Conservation (phyloP, 2,888 invertebrate species). For the Drosophila neoperkinsi region DNA sequence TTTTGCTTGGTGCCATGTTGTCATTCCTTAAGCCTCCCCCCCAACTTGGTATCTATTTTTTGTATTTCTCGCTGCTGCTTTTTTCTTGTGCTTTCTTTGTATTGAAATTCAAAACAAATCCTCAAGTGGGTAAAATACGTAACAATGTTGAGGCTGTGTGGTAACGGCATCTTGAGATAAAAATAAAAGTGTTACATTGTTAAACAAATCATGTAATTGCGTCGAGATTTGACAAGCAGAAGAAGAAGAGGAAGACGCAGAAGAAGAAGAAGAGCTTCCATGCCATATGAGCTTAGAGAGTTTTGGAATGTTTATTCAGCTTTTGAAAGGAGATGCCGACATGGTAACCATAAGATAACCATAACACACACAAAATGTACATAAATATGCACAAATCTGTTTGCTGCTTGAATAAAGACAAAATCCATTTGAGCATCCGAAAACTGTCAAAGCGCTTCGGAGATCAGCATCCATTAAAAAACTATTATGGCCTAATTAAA, state of each 20-base stretch:
- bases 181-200: conserved; percentile 40
- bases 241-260: background rate
- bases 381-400: conserved; percentile 3
- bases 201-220: conserved; percentile 37
- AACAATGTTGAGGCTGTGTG: conserved; percentile 40
- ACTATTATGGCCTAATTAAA: conserved; percentile 33
- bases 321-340: conserved; percentile 6
- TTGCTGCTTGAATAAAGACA: conserved; percentile 5
- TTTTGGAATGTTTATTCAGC: conserved; percentile 23
- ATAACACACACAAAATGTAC: background rate
- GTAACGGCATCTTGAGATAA: conserved; percentile 24
- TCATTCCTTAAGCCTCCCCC: conserved; percentile 21
- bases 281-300: conserved; percentile 8
- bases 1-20: conserved; percentile 35
- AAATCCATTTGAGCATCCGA: conserved; percentile 1
- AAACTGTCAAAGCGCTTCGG: conserved; percentile 2
- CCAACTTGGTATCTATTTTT: background rate
- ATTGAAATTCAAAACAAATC: conserved; percentile 64
- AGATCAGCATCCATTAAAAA: conserved; percentile 6
- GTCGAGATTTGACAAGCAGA: background rate
- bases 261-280: background rate
- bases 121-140: conserved; percentile 53
- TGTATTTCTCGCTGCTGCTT: background rate
- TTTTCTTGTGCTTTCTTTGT: conserved; percentile 16
- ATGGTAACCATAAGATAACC: background rate